Conservation (phyloP, 2,797 vertebrate genomes). For the Chlorospingus flavigularis region DNA sequence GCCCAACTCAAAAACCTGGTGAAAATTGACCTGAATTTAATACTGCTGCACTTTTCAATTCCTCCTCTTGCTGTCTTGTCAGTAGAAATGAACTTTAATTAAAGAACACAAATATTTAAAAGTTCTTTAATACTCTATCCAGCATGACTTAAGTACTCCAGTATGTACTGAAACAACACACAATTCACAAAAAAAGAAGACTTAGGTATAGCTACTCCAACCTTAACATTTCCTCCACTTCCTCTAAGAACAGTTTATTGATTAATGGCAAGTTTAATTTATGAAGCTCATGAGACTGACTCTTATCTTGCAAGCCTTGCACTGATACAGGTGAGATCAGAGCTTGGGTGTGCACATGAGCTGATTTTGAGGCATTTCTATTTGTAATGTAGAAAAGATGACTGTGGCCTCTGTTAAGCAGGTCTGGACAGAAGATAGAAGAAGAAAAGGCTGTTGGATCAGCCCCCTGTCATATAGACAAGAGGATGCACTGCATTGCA, state of each 20-base stretch:
- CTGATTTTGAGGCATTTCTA: not conserved
- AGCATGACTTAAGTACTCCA: not conserved
- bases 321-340: not conserved
- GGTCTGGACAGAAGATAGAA: not conserved
- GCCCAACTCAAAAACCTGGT: not conserved
- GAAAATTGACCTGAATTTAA: slow-evolving; percentile 38
- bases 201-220: not conserved
- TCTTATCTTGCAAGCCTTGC: not conserved
- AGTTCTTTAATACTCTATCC: not conserved
- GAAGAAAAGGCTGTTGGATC: not conserved
- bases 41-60: slow-evolving; percentile 11
- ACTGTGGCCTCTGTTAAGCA: not conserved
- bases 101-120: not conserved
- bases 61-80: not conserved
- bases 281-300: not conserved
- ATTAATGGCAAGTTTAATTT: not conserved
- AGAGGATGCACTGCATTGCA: not conserved
- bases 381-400: not conserved
- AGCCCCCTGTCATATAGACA: not conserved
- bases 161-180: not conserved
- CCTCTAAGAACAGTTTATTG: not conserved
- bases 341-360: not conserved
- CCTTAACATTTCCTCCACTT: not conserved
- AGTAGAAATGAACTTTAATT: slow-evolving; percentile 3
- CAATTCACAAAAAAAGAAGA: not conserved